Evolutionary conservation across 2,888 invertebrate species (phyloP).

Genomic region (Hoplodrina blanda): DNA sequence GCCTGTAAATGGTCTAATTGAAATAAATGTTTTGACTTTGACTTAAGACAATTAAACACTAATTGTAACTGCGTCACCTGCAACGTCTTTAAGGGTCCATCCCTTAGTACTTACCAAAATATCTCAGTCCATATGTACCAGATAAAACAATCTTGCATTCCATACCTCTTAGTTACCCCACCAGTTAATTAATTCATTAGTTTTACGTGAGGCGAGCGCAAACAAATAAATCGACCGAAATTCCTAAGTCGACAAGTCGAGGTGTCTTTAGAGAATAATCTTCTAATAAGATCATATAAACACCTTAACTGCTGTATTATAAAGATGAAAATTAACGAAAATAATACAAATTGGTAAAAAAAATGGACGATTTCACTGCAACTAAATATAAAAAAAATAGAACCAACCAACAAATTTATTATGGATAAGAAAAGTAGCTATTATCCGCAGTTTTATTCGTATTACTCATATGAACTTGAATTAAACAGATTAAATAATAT

Average conservation of each 20-base stretch:
- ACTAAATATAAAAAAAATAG: too few relatives aligned
- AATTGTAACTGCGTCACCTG: not conserved
- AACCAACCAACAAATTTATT: too few relatives aligned
- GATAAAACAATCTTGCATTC: slow-evolving; percentile 42
- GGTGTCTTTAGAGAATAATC: slow-evolving; percentile 2
- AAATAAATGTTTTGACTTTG: too few relatives aligned
- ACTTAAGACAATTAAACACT: not conserved
- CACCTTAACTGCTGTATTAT: too few relatives aligned
- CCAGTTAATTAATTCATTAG: slow-evolving; percentile 45
- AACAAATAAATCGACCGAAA: slow-evolving; percentile 35
- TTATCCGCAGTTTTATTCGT: too few relatives aligned
- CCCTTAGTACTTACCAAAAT: slow-evolving; percentile 13
- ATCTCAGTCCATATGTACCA: not conserved
- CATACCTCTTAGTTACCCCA: slow-evolving; percentile 27
- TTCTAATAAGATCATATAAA: slow-evolving; percentile 12
- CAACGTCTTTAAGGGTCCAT: not conserved
- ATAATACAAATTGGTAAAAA: too few relatives aligned
- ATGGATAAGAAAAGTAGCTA: too few relatives aligned
- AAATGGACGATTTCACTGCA: too few relatives aligned
- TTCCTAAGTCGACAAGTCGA: slow-evolving; percentile 23
- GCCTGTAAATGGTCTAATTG: too few relatives aligned
- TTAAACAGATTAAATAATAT: too few relatives aligned
- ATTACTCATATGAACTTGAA: too few relatives aligned
- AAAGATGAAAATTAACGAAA: too few relatives aligned
- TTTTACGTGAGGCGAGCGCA: slow-evolving; percentile 20